A percentile compares a stretch with the other conserved stretches of the same genome.
These are phyloP conservation scores for Platyrinchus mystaceus DNA, from an alignment of 2,797 vertebrate genomes.

Conservation along the genomic window DNA sequence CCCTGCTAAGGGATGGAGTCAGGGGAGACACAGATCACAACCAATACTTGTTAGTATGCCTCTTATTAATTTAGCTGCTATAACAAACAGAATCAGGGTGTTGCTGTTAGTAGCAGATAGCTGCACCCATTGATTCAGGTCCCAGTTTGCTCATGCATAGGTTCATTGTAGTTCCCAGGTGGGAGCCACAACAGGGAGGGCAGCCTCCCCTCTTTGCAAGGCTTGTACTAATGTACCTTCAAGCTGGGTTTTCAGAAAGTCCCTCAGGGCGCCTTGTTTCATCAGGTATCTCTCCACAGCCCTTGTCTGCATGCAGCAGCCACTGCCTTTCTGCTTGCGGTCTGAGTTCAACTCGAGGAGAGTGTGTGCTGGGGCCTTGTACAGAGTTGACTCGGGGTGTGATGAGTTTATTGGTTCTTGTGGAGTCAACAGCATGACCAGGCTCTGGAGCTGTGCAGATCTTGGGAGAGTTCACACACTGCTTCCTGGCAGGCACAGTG, in stretches of 20 bases:
- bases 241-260: not conserved
- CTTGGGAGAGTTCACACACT: not conserved
- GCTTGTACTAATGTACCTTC: not conserved
- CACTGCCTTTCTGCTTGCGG: not conserved
- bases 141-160: accelerated
- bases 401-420: not conserved
- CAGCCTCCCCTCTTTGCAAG: not conserved
- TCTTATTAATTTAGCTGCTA: not conserved
- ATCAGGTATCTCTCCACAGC: not conserved
- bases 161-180: accelerated
- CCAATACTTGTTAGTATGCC: not conserved
- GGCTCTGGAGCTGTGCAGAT: not conserved
- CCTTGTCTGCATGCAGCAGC: not conserved
- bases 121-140: not conserved
- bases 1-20: not conserved
- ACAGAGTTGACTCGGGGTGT: not conserved
- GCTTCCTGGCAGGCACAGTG: accelerated
- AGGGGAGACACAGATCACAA: not conserved
- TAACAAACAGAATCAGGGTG: not conserved
- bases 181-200: not conserved
- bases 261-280: not conserved
- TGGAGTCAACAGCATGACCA: not conserved
- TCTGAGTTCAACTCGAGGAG: not conserved
- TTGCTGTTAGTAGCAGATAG: not conserved
- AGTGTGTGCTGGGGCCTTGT: accelerated